phyloP scores from a whole-genome alignment of 2,797 vertebrate genomes.

The Pseudocheirus occidentalis region DNA sequence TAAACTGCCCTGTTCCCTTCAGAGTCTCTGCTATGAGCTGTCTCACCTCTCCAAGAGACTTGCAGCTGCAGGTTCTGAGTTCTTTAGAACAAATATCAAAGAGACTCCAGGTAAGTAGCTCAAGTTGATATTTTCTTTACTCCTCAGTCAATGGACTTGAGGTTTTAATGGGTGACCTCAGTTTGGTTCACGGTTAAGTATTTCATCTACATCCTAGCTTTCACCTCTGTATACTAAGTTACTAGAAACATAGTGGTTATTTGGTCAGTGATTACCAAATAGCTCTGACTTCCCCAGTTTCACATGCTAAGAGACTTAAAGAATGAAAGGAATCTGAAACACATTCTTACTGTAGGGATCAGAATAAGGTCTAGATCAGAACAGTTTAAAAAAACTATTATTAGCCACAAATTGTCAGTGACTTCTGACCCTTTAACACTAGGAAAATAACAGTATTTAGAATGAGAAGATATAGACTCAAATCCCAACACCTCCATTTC shows the following conservation, averaged over 20 bases:
- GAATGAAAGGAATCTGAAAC: neutral
- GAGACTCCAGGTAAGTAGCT: neutral
- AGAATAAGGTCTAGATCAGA: neutral
- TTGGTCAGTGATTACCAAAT: neutral
- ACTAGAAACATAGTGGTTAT: neutral
- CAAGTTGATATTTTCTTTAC: neutral
- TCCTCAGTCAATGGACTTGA: neutral
- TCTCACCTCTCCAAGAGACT: neutral
- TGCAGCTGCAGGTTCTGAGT: neutral
- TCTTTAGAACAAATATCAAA: neutral
- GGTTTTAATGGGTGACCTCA: neutral
- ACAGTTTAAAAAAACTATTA: neutral
- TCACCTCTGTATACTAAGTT: neutral
- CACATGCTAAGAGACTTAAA: neutral
- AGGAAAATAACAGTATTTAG: neutral
- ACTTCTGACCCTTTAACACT: neutral
- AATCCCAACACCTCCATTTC: neutral
- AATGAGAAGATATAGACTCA: neutral
- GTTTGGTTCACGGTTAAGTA: neutral
- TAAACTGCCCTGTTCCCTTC: neutral
- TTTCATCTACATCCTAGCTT: neutral
- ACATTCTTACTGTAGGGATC: neutral
- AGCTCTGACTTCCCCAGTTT: neutral
- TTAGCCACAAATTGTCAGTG: neutral
- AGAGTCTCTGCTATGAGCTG: neutral